phyloP scores from a whole-genome alignment of 2,888 invertebrate species.

The Drosophila quinaria region DNA sequence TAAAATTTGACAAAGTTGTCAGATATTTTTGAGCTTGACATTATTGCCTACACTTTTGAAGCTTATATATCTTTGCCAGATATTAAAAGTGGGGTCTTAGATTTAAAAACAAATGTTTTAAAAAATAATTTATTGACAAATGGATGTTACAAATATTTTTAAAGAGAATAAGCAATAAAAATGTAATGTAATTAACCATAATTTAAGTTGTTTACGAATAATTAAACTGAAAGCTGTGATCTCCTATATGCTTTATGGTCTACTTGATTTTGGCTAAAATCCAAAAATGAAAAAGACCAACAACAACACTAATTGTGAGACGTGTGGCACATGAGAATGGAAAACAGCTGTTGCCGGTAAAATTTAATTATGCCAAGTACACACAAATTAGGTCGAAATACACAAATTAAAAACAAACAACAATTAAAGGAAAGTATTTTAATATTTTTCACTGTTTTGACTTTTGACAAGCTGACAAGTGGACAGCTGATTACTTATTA shows the following conservation, averaged over 20 bases:
- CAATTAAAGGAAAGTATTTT: conserved; percentile 35
- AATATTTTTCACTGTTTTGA: neutral
- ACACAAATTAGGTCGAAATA: conserved; percentile 49
- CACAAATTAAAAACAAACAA: conserved; percentile 1
- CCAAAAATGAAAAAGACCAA: conserved; percentile 43
- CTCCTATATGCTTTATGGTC: conserved; percentile 48
- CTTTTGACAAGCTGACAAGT: conserved; percentile 48
- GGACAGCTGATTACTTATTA: conserved; percentile 48
- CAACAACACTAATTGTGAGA: neutral
- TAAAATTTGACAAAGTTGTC: no score
- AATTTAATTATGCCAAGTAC: conserved; percentile 68
- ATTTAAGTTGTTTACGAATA: neutral
- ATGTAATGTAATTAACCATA: conserved; percentile 4
- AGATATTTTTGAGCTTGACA: neutral
- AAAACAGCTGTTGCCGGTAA: conserved; percentile 47
- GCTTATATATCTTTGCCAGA: neutral
- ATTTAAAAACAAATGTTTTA: neutral
- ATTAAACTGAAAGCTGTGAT: neutral
- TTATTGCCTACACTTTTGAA: neutral
- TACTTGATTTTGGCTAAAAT: conserved; percentile 52
- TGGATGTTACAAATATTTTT: neutral
- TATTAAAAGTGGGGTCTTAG: neutral
- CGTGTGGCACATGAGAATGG: conserved; percentile 19
- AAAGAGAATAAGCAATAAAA: neutral
- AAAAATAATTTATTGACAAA: neutral